These are phyloP conservation scores for Drosophila paranaensis DNA, from an alignment of 2,888 invertebrate genomes.

Conservation along the genomic window DNA sequence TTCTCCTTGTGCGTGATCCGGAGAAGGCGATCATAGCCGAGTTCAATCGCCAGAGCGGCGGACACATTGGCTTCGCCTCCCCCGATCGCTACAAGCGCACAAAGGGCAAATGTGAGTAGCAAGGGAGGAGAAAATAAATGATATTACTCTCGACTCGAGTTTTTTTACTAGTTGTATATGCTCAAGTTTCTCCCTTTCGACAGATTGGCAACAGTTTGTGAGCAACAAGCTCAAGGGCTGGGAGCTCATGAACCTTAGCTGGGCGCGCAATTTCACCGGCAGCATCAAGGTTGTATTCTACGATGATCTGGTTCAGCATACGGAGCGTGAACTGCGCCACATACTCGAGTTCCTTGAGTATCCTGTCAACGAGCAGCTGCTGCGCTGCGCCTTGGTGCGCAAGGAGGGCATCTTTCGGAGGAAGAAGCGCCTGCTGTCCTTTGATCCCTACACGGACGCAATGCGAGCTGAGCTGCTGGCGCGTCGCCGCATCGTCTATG, in stretches of 20 bases:
- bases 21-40: slow-evolving; percentile 89
- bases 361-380: slow-evolving; percentile 86
- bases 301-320: slow-evolving; percentile 88
- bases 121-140: too few relatives aligned
- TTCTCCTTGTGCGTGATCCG: slow-evolving; percentile 90
- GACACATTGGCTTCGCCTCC: slow-evolving; percentile 92
- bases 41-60: slow-evolving; percentile 92
- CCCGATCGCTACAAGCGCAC: slow-evolving; percentile 88
- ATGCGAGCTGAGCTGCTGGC: slow-evolving; percentile 86
- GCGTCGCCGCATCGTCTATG: slow-evolving; percentile 86
- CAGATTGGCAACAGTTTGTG: slow-evolving; percentile 91
- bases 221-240: slow-evolving; percentile 88
- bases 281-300: slow-evolving; percentile 90
- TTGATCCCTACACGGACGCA: slow-evolving; percentile 89
- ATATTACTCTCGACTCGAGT: too few relatives aligned
- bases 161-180: neutral
- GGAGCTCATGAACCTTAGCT: slow-evolving; percentile 89
- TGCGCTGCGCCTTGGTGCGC: slow-evolving; percentile 87
- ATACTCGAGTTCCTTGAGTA: slow-evolving; percentile 87
- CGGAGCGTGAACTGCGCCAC: slow-evolving; percentile 86
- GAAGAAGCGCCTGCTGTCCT: slow-evolving; percentile 88
- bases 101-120: slow-evolving; percentile 87
- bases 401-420: slow-evolving; percentile 91
- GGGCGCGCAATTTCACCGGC: slow-evolving; percentile 89
- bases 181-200: slow-evolving; percentile 43